phyloP scores from a whole-genome alignment of 2,888 invertebrate species.

The Polydrusus cervinus region DNA sequence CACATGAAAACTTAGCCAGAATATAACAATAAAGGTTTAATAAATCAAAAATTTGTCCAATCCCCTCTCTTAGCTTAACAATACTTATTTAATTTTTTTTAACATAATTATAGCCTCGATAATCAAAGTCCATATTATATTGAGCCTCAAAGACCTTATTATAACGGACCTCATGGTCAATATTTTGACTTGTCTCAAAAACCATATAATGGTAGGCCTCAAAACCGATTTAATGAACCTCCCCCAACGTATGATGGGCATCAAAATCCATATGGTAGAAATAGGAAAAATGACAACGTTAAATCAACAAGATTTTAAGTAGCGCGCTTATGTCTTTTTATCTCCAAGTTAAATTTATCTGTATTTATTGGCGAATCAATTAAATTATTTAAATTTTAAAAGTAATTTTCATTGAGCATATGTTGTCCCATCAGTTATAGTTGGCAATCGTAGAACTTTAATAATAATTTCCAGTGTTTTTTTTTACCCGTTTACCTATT shows the following conservation, averaged over 20 bases:
- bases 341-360: not conserved
- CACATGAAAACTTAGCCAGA: too few species aligned
- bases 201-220: not conserved
- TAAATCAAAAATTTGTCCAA: too few species aligned
- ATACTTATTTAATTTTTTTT: not conserved
- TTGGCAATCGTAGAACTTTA: too few species aligned
- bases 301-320: slow-evolving; percentile 19
- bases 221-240: not conserved
- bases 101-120: not conserved
- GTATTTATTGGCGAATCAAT: not conserved
- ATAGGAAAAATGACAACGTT: not conserved
- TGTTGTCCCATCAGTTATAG: too few species aligned
- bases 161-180: not conserved
- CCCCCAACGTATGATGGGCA: not conserved
- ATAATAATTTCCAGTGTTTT: too few species aligned
- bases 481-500: too few species aligned
- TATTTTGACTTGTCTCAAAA: not conserved
- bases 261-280: not conserved
- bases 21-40: too few species aligned
- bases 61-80: too few species aligned
- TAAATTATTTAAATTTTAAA: slow-evolving; percentile 6
- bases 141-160: not conserved
- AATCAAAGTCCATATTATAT: slow-evolving; percentile 3
- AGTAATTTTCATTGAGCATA: slow-evolving; percentile 19
- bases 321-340: too few species aligned